Percentiles rank a stretch among this genome's conserved stretches.
These are phyloP conservation scores for Percopsis transmontana DNA, from an alignment of 2,113 vertebrate species.

Conservation along the genomic window DNA sequence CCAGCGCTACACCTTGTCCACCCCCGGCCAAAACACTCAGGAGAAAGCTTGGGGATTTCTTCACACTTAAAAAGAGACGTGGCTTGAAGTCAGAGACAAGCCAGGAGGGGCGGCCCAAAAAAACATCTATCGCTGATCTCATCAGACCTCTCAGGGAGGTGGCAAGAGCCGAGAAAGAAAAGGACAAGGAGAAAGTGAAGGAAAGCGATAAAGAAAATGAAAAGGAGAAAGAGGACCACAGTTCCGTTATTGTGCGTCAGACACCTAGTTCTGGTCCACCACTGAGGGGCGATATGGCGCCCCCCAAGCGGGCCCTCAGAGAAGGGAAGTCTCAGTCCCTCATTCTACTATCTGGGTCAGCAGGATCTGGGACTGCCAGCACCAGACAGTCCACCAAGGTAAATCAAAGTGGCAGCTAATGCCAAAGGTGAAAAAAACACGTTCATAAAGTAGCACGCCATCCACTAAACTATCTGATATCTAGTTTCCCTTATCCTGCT, in stretches of 20 bases:
- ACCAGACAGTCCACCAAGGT: constrained; percentile 82
- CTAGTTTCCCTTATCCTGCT: too few species aligned
- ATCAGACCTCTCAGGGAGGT: constrained; percentile 83
- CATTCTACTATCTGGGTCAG: constrained; percentile 86
- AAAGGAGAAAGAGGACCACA: constrained; percentile 58
- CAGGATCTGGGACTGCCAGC: constrained; percentile 71
- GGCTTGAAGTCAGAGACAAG: constrained; percentile 81
- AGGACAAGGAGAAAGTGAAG: constrained; percentile 67
- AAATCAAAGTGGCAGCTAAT: constrained; percentile 13
- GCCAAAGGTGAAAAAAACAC: background rate
- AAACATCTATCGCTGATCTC: constrained; percentile 85
- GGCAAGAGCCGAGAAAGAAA: constrained; percentile 73
- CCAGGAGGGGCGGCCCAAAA: constrained; percentile 82
- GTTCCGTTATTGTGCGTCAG: constrained; percentile 54
- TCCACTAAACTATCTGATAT: too few species aligned
- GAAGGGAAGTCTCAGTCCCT: constrained; percentile 93
- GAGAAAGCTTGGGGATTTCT: constrained; percentile 92
- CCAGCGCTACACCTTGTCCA: constrained; percentile 68
- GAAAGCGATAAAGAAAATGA: constrained; percentile 71
- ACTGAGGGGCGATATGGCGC: constrained; percentile 69
- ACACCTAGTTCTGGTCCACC: constrained; percentile 51
- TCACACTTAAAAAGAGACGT: constrained; percentile 89
- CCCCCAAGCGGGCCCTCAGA: constrained; percentile 80
- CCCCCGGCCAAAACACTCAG: constrained; percentile 85
- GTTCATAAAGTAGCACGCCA: background rate